phyloP scores from a whole-genome alignment of 23 tunicate genomes.

The Trididemnum clinides region DNA sequence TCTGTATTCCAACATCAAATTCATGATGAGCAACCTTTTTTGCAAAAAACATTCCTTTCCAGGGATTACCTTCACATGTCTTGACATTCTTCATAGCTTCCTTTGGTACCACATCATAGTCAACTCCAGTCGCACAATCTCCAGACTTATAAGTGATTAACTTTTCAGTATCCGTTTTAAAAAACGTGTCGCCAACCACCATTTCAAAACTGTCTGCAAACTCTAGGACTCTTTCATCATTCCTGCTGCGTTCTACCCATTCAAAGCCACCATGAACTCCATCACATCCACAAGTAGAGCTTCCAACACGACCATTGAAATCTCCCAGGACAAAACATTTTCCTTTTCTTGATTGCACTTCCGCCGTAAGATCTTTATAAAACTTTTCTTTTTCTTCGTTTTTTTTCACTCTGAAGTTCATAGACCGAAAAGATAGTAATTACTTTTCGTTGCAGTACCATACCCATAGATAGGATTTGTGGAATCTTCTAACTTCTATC shows the following conservation, averaged over 20 bases:
- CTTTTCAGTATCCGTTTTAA: background rate
- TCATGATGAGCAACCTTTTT: background rate
- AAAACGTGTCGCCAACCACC: background rate
- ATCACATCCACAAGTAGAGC: too few species aligned
- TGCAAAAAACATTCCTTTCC: background rate
- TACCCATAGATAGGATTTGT: too few species aligned
- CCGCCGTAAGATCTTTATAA: too few species aligned
- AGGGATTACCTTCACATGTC: background rate
- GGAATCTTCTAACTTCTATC: too few species aligned
- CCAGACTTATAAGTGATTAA: background rate
- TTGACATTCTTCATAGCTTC: background rate
- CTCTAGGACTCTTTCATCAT: conserved; percentile 4
- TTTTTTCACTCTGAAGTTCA: too few species aligned
- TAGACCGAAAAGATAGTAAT: too few species aligned
- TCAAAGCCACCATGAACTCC: conserved; percentile 23
- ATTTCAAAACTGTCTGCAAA: conserved; percentile 6
- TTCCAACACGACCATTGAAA: too few species aligned
- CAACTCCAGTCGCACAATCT: background rate
- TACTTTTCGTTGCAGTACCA: too few species aligned
- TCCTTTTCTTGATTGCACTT: too few species aligned
- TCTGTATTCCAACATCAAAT: background rate
- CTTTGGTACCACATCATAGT: background rate
- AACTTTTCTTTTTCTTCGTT: too few species aligned
- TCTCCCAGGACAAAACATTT: too few species aligned
- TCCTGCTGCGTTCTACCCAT: background rate